phyloP scores from a whole-genome alignment of 2,113 vertebrate species.

The Osmerus mordax region DNA sequence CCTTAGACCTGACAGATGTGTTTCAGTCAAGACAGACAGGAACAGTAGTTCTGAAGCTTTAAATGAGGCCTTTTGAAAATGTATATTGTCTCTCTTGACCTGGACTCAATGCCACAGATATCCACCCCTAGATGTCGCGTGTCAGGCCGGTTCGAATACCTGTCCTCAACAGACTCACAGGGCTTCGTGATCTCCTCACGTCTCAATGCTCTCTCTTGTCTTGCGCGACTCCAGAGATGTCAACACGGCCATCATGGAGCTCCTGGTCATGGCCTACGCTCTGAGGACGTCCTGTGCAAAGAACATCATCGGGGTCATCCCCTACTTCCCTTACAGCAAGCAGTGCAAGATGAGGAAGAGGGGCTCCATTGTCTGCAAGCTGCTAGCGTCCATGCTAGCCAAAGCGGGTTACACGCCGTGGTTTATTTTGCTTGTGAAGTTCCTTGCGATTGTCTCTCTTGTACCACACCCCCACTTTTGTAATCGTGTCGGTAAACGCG shows the following conservation, averaged over 20 bases:
- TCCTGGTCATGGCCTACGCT: conserved; percentile 95
- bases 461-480: too few relatives aligned
- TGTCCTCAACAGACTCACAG: too few relatives aligned
- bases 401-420: conserved; percentile 82
- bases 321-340: conserved; percentile 98
- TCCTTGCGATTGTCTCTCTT: background rate
- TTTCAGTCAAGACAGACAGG: too few relatives aligned
- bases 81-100: too few relatives aligned
- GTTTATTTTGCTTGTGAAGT: background rate
- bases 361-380: conserved; percentile 96
- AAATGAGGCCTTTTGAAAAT: too few relatives aligned
- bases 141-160: too few relatives aligned
- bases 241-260: conserved; percentile 96
- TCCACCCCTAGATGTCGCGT: too few relatives aligned
- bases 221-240: conserved; percentile 79
- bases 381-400: conserved; percentile 92
- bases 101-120: too few relatives aligned
- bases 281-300: conserved; percentile 93
- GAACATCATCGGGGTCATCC: conserved; percentile 96
- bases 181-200: too few relatives aligned
- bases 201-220: background rate
- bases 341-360: conserved; percentile 99
- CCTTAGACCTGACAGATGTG: too few relatives aligned
- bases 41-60: too few relatives aligned
- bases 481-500: too few relatives aligned